A percentile compares a stretch with the other conserved stretches of the same genome.
phyloP scores from a whole-genome alignment of 1,140 invertebrate species.

The Anoplolepis gracilipes region DNA sequence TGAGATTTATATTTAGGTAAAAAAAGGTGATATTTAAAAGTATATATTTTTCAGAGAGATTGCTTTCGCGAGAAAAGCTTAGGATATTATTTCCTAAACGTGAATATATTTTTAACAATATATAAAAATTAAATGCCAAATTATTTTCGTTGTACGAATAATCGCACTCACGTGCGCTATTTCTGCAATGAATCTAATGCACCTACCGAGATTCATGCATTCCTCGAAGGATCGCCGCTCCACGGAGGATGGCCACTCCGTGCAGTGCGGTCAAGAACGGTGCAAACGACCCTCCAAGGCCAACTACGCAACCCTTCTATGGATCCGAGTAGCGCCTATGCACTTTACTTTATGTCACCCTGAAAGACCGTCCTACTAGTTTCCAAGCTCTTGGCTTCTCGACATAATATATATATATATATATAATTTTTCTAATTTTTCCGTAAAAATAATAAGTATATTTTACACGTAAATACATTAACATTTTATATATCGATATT shows the following conservation, averaged over 20 bases:
- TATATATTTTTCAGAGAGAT: neutral
- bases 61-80: neutral
- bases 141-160: neutral
- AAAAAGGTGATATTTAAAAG: neutral
- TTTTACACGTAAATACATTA: slow-evolving; percentile 6
- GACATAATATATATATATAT: neutral
- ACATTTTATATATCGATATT: neutral
- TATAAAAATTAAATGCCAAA: neutral
- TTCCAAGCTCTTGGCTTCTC: slow-evolving; percentile 22
- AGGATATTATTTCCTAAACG: neutral
- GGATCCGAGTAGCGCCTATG: slow-evolving; percentile 23
- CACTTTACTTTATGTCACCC: slow-evolving; percentile 73
- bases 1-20: slow-evolving; percentile 4
- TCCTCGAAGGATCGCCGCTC: slow-evolving; percentile 65
- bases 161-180: neutral
- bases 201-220: slow-evolving; percentile 71
- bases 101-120: neutral
- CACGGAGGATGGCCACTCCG: slow-evolving; percentile 36
- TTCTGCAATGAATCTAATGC: slow-evolving; percentile 64
- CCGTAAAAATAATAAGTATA: neutral
- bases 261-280: slow-evolving; percentile 68
- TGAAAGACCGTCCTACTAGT: slow-evolving; percentile 39
- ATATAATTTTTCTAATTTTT: neutral
- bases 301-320: slow-evolving; percentile 81
- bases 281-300: slow-evolving; percentile 83